phyloP scores from a whole-genome alignment of 2,113 vertebrate genomes.

The Glaucidium brasilianum region DNA sequence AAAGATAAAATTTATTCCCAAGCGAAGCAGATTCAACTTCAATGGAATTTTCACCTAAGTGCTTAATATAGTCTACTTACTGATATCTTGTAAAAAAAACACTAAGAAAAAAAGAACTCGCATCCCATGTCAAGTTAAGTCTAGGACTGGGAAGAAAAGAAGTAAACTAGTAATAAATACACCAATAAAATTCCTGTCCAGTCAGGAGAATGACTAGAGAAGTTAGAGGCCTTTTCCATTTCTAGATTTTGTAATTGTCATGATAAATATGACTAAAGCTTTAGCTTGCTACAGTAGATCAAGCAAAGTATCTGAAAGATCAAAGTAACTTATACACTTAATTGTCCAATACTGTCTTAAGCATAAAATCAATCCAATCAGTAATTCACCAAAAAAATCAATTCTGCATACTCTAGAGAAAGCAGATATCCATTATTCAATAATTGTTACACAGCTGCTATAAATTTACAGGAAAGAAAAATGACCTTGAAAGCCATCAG shows the following conservation, averaged over 20 bases:
- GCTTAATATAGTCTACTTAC: neutral
- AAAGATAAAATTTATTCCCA: neutral
- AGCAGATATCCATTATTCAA: constrained; percentile 21
- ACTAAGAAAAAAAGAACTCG: neutral
- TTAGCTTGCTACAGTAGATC: neutral
- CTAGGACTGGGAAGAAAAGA: rapidly evolving
- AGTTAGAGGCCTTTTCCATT: neutral
- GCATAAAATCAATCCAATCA: constrained; percentile 52
- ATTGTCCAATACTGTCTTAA: neutral
- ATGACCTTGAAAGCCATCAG: neutral
- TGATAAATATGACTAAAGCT: neutral
- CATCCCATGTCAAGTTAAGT: neutral
- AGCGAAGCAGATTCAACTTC: neutral
- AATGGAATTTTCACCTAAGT: neutral
- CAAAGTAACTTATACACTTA: constrained; percentile 35
- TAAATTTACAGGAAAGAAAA: constrained; percentile 5
- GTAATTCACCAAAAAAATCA: constrained; percentile 49
- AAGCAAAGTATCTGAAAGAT: neutral
- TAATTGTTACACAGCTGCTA: neutral
- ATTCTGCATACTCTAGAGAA: constrained; percentile 18
- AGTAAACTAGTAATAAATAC: neutral
- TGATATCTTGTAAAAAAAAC: neutral
- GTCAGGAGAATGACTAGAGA: neutral
- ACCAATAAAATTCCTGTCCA: neutral
- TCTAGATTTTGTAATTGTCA: neutral